Percentiles rank a stretch among this genome's conserved stretches.
Conservation (phyloP, 2,888 invertebrate species). For the Epinotia brunnichana region DNA sequence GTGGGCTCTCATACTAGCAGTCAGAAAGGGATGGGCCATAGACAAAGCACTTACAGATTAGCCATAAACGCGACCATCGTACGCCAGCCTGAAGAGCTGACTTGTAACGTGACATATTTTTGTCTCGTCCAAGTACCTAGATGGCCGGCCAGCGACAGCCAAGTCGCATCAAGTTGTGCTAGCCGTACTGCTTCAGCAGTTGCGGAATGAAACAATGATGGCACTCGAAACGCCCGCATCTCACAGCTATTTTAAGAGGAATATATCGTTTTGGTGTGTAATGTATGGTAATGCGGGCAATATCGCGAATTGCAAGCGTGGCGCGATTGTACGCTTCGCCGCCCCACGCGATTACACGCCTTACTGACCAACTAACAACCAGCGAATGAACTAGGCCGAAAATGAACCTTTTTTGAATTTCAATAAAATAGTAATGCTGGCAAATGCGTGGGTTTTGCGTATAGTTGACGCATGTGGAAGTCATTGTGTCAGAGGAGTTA, state of each 20-base stretch:
- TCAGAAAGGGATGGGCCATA: background rate
- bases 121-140: background rate
- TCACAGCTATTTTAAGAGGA: slow-evolving; percentile 36
- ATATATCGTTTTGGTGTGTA: slow-evolving; percentile 41
- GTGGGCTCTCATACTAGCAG: background rate
- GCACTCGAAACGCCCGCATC: slow-evolving; percentile 31
- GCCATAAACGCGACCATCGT: too few relatives aligned
- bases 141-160: background rate
- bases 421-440: background rate
- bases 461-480: background rate
- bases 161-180: background rate
- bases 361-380: slow-evolving; percentile 73
- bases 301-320: slow-evolving; percentile 62
- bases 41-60: background rate
- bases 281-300: slow-evolving; percentile 53
- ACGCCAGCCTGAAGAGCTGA: too few relatives aligned
- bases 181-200: slow-evolving; percentile 4
- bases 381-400: slow-evolving; percentile 56
- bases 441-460: background rate
- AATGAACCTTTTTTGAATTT: slow-evolving; percentile 9
- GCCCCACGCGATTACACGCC: slow-evolving; percentile 73
- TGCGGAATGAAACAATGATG: slow-evolving; percentile 16
- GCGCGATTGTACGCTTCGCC: slow-evolving; percentile 66
- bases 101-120: background rate
- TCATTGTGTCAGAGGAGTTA: background rate